Conservation (phyloP, 1,140 invertebrate genomes). For the Drosophila ogumai region DNA sequence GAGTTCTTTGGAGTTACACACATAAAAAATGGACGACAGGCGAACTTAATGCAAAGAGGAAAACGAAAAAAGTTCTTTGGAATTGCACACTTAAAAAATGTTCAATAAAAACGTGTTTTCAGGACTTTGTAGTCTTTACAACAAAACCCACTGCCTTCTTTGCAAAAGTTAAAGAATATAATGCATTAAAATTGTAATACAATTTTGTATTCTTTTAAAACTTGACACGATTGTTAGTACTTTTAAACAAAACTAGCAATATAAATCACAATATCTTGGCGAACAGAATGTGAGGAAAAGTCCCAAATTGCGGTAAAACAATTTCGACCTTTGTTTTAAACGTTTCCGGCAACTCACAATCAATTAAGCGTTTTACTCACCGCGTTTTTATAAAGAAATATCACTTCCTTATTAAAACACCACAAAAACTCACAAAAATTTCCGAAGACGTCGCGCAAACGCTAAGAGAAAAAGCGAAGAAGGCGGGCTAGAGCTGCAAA, state of each 20-base stretch:
- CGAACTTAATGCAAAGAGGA: conserved; percentile 5
- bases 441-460: background rate
- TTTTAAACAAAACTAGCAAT: background rate
- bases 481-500: too few relatives aligned
- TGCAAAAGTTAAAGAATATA: background rate
- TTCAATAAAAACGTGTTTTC: background rate
- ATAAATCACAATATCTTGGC: background rate
- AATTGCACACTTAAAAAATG: background rate
- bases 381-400: background rate
- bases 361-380: background rate
- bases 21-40: conserved; percentile 14
- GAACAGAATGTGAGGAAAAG: background rate
- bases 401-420: background rate
- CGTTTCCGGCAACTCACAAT: background rate
- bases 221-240: background rate
- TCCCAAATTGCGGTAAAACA: background rate
- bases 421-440: background rate
- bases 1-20: too few relatives aligned
- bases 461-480: background rate
- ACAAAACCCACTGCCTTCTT: background rate
- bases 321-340: background rate
- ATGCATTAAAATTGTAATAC: background rate
- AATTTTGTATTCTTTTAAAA: background rate
- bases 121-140: background rate
- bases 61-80: background rate